Percentiles rank a stretch among this genome's conserved stretches.
phyloP scores from a whole-genome alignment of 2,888 invertebrate genomes.

The Vesta saturnalis region DNA sequence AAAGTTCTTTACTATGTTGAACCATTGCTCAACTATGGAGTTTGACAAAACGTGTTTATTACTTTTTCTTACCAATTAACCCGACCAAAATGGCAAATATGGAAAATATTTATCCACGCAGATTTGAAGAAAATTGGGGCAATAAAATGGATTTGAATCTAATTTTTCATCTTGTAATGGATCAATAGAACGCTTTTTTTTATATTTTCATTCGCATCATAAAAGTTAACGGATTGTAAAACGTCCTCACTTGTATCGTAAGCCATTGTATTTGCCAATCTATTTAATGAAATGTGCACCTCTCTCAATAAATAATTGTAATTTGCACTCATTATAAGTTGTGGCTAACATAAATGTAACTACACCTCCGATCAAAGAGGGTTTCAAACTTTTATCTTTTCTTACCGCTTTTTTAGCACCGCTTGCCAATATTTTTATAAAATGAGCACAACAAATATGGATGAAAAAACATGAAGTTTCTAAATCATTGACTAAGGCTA shows the following conservation, averaged over 20 bases:
- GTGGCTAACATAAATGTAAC: background rate
- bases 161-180: background rate
- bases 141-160: background rate
- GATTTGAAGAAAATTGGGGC: background rate
- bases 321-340: background rate
- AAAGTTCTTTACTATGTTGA: background rate
- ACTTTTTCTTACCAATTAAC: background rate
- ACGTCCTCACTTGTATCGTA: background rate
- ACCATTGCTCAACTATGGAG: background rate
- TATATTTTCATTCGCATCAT: background rate
- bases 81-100: constrained; percentile 6
- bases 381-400: constrained; percentile 7
- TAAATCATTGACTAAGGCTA: background rate
- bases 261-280: too few relatives aligned
- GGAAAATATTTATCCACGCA: constrained; percentile 1
- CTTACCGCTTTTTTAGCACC: background rate
- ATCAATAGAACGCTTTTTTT: background rate
- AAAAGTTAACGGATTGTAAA: background rate
- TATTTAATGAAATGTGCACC: too few relatives aligned
- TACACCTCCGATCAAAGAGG: background rate
- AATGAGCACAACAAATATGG: constrained; percentile 11
- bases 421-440: constrained; percentile 7
- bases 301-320: too few relatives aligned
- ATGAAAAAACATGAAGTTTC: background rate
- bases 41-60: background rate